Evolutionary conservation across 1,140 invertebrate genomes (phyloP).

Genomic region (Conus betulinus): DNA sequence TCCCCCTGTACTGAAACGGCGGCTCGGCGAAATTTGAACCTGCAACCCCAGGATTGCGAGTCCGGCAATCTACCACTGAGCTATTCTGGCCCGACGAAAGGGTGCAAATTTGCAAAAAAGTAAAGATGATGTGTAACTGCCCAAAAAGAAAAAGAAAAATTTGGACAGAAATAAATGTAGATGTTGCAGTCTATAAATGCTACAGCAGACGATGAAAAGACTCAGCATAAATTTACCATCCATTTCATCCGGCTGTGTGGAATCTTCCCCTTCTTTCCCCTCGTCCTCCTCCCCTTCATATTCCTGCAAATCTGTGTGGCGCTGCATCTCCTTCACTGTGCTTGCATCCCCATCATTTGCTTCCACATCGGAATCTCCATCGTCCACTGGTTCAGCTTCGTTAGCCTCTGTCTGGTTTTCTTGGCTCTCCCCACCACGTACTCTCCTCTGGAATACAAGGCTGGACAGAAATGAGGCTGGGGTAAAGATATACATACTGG

Average conservation of each 20-base stretch:
- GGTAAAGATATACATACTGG: not conserved
- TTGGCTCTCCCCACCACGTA: conserved; percentile 46
- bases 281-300: conserved; percentile 73
- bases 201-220: no score
- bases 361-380: conserved; percentile 76
- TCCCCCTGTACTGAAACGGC: no score
- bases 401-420: conserved; percentile 61
- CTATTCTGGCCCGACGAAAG: no score
- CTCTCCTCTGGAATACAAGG: conserved; percentile 17
- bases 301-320: conserved; percentile 86
- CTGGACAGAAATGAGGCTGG: not conserved
- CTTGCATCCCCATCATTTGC: conserved; percentile 77
- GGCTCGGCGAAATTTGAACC: no score
- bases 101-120: no score
- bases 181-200: no score
- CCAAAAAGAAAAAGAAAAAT: no score
- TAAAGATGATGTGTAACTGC: no score
- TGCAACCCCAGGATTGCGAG: no score
- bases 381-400: conserved; percentile 68
- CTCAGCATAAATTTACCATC: not conserved
- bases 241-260: not conserved
- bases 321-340: conserved; percentile 77
- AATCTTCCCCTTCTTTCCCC: conserved; percentile 59
- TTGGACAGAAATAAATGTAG: no score
- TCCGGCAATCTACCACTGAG: no score